Evolutionary conservation across 2,797 vertebrate species (phyloP), one percentile per base, ranked within the genome.

Genomic region (Trachops cirrhosus): DNA sequence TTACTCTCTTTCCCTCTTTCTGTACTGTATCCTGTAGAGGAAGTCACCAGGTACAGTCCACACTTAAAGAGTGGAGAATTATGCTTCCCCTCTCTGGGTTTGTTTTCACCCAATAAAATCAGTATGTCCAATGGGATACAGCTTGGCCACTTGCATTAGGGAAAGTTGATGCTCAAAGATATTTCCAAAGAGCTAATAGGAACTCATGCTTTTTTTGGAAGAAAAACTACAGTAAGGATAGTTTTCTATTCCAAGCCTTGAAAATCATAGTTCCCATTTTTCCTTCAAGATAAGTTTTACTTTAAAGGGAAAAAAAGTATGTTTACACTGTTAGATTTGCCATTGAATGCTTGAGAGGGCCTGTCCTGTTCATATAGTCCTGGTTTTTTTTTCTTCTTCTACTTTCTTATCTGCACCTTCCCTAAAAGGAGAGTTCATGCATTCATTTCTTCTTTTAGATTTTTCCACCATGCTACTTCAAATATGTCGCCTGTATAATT

Each of bases 401-500:
- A 46, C 70, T 95, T 86, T 93, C 85, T 97, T 96, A 86, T 92
- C 91, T 87, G 62, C 16, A 85, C 2, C 34, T 62, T 94, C 87
- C 97, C 87, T 89, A 96, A 96, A 97, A 97, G 62, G 68, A 22
- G 26, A 96, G 78, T n/a, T 95, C 32, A 39, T 59, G 39, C 14
- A 89, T 97, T 97, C 68, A 71, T 93, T 97, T 0, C 0, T 92
- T 87, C 57, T 74, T 92, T 97, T 96, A 79, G 0, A 86, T 97
- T 89, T 96, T 54, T 86, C 87, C 21, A 67, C 44, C 78, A 78
- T 79, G 80, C 50, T 94, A 77, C 80, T 94, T 97, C 94, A 95
- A 96, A 86, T 96, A 96, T 74, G 92, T 85, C 96, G 96, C 85
- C 4, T 97, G 90, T 79, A 79, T 97, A 97, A 96, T 96, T 97